Percentiles rank a stretch among this genome's conserved stretches.
Conservation (phyloP, 2,113 vertebrate species). For the Ceratotherium simum region DNA sequence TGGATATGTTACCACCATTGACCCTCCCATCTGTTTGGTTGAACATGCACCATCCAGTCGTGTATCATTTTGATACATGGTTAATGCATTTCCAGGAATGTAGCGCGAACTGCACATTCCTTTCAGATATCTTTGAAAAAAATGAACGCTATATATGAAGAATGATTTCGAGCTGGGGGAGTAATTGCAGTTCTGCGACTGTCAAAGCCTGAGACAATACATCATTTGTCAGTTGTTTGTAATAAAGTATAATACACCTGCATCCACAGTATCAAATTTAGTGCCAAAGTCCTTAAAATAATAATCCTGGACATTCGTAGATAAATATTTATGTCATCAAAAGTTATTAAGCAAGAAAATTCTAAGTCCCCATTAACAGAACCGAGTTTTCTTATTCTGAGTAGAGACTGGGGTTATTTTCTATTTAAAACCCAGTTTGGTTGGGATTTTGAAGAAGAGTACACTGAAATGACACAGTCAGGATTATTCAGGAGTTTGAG, state of each 20-base stretch:
- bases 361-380: background rate
- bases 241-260: background rate
- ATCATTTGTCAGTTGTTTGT: background rate
- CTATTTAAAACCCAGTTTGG: background rate
- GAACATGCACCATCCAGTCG: fast-evolving
- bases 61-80: background rate
- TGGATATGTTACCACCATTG: fast-evolving
- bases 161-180: constrained; percentile 16
- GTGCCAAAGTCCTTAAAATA: background rate
- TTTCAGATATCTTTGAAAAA: constrained; percentile 5
- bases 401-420: constrained; percentile 20
- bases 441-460: background rate
- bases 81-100: background rate
- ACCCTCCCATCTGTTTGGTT: no score
- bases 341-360: background rate
- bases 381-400: background rate
- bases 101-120: background rate
- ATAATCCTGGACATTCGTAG: background rate
- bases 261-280: background rate
- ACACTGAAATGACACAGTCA: fast-evolving
- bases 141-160: constrained; percentile 20
- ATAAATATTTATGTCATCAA: background rate
- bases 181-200: background rate
- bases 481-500: background rate
- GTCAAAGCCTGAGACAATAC: background rate